Conservation (phyloP, 2,888 invertebrate species). For the Drepana falcataria region DNA sequence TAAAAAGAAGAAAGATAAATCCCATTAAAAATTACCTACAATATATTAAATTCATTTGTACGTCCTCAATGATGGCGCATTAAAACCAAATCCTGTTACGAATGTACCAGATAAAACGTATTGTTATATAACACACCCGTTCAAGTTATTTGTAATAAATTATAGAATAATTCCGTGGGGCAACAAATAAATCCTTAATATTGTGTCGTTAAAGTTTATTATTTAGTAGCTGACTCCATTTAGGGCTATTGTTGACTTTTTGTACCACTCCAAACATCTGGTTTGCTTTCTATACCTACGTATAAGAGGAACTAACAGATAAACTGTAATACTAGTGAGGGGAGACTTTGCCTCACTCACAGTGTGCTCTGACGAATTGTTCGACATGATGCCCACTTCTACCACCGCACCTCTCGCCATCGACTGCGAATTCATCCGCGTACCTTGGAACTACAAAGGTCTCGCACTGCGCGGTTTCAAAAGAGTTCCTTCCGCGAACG, state of each 20-base stretch:
- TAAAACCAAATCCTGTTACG: constrained; percentile 67
- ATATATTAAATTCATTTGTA: constrained; percentile 40
- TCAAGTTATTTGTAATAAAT: constrained; percentile 76
- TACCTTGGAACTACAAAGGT: no score
- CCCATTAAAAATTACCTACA: constrained; percentile 54
- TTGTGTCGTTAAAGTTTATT: constrained; percentile 70
- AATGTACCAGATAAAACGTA: constrained; percentile 44
- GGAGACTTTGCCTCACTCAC: no score
- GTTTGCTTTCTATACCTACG: constrained; percentile 35
- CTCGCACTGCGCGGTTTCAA: no score
- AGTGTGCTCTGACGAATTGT: no score
- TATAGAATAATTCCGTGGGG: constrained; percentile 66
- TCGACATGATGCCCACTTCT: no score
- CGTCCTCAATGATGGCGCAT: constrained; percentile 41
- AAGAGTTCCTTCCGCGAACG: no score
- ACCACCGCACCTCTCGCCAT: no score
- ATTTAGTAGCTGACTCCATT: constrained; percentile 70
- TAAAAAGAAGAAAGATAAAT: constrained; percentile 36
- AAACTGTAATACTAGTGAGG: constrained; percentile 10
- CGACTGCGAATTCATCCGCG: no score
- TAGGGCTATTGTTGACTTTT: constrained; percentile 61
- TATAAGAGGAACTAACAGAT: constrained; percentile 34
- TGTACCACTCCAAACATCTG: constrained; percentile 48
- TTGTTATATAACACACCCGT: constrained; percentile 39
- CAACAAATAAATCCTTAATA: constrained; percentile 76